These are phyloP conservation scores for Anisognathus igniventris DNA, from an alignment of 2,797 vertebrate genomes.

Conservation along the genomic window DNA sequence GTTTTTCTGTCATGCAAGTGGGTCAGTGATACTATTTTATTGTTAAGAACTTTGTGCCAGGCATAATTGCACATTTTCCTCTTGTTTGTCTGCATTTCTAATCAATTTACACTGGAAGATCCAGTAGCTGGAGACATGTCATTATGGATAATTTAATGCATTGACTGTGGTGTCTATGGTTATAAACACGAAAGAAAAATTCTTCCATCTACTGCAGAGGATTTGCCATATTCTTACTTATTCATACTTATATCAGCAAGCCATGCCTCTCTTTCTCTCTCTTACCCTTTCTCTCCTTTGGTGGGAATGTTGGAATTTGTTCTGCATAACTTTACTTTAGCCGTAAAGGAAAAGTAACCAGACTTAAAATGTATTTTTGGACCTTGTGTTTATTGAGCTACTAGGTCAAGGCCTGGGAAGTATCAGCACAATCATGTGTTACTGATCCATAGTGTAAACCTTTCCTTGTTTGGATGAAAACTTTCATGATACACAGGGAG, in stretches of 20 bases:
- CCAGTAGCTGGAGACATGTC: neutral
- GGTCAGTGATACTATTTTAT: neutral
- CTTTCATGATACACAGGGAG: neutral
- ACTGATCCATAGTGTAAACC: neutral
- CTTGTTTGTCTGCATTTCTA: neutral
- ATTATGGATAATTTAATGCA: neutral
- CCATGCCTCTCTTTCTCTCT: neutral
- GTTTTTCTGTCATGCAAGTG: neutral
- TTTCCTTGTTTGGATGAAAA: neutral
- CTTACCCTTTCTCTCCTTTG: neutral
- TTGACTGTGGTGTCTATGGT: neutral
- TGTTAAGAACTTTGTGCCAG: neutral
- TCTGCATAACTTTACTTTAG: neutral
- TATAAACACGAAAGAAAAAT: neutral
- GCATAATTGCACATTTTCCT: neutral
- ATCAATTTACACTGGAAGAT: neutral
- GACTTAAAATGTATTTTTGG: neutral
- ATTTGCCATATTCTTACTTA: neutral
- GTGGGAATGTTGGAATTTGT: neutral
- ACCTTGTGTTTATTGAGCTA: neutral
- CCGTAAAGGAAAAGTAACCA: neutral
- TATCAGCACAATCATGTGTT: neutral
- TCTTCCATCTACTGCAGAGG: neutral
- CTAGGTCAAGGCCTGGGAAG: neutral
- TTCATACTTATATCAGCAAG: neutral